These are phyloP conservation scores for Turritopsis rubra DNA, from an alignment of 30 jellyfish, hydroid and myxozoan genomes.

Conservation along the genomic window DNA sequence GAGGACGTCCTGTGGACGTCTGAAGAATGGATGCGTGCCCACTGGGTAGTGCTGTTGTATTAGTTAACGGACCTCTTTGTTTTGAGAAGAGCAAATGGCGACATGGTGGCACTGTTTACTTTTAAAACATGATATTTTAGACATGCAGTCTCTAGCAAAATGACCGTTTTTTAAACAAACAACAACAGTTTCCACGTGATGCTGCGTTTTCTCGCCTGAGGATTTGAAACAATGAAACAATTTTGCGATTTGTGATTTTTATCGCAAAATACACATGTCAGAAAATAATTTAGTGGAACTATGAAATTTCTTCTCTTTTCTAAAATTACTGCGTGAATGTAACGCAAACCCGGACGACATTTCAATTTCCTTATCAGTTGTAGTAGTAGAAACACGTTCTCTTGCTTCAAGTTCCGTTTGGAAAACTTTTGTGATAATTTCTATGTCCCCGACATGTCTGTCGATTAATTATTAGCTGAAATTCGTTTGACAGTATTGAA, in stretches of 20 bases:
- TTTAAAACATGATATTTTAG: constrained; percentile 17
- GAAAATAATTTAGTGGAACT: background rate
- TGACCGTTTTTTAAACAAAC: background rate
- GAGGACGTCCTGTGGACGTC: too few species aligned
- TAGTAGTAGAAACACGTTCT: background rate
- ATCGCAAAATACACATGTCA: background rate
- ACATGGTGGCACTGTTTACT: constrained; percentile 17
- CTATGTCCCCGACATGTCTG: too few species aligned
- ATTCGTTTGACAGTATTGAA: background rate
- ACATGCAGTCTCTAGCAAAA: constrained; percentile 12
- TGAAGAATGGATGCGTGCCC: too few species aligned
- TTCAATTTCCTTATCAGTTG: background rate
- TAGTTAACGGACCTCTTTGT: background rate
- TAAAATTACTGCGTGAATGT: background rate
- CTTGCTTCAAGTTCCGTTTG: too few species aligned
- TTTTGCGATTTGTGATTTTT: background rate
- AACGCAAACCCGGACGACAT: background rate
- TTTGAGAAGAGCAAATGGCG: constrained; percentile 16
- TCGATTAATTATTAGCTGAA: background rate
- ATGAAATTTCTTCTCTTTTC: background rate
- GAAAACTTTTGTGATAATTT: too few species aligned
- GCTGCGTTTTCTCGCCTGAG: background rate
- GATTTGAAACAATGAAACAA: background rate
- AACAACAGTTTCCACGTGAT: background rate
- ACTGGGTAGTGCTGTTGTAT: too few species aligned